Evolutionary conservation across 2,113 vertebrate species (phyloP).

Genomic region (Calidris pygmaea): DNA sequence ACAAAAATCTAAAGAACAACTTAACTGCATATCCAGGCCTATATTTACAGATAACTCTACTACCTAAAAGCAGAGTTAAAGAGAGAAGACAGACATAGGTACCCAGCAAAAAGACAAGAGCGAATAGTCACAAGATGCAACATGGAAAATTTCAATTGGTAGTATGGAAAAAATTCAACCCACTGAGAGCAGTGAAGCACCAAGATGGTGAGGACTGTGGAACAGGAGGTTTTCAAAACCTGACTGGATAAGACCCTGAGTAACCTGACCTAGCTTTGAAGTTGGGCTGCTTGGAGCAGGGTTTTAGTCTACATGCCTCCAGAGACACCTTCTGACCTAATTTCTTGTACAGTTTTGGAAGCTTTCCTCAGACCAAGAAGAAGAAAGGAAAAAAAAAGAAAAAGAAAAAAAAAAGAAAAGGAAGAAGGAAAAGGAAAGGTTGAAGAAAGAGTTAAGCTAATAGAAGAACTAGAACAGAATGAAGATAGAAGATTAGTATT

Average conservation of each 20-base stretch:
- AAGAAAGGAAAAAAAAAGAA: too few species aligned
- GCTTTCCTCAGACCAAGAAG: not conserved
- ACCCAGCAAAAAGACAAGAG: not conserved
- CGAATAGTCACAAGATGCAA: not conserved
- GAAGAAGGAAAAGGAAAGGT: not conserved
- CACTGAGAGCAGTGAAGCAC: not conserved
- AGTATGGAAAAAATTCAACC: not conserved
- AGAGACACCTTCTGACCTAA: not conserved
- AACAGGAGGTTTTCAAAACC: not conserved
- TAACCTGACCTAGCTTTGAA: not conserved
- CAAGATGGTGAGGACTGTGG: not conserved
- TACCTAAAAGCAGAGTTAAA: not conserved
- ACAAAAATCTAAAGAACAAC: not conserved
- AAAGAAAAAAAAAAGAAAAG: too few species aligned
- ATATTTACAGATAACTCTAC: not conserved
- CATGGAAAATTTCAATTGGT: rapidly evolving
- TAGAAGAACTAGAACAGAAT: not conserved
- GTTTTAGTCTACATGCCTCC: not conserved
- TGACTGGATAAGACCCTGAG: not conserved
- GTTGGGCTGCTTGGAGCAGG: not conserved
- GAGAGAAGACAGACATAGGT: not conserved
- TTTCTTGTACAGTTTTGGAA: not conserved
- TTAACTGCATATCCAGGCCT: not conserved
- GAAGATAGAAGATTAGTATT: not conserved
- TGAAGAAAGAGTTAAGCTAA: not conserved